These are phyloP conservation scores for Anguilla rostrata DNA, from an alignment of 2,113 vertebrate species.

Conservation along the genomic window DNA sequence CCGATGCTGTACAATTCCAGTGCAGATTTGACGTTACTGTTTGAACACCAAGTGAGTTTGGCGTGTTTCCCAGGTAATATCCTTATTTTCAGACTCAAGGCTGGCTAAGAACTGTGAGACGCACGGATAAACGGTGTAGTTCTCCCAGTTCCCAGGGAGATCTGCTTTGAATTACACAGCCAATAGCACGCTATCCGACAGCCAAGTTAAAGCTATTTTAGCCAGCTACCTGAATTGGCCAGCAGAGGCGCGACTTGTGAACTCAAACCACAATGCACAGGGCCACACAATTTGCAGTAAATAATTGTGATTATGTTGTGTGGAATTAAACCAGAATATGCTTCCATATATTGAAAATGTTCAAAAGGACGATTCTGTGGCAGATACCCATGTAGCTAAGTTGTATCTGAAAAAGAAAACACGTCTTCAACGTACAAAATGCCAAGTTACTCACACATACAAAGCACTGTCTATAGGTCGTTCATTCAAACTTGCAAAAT, in stretches of 20 bases:
- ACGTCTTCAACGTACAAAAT: too few species aligned
- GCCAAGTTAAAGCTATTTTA: background rate
- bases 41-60: background rate
- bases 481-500: too few species aligned
- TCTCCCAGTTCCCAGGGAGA: constrained; percentile 16
- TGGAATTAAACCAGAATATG: background rate
- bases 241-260: constrained; percentile 43
- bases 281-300: background rate
- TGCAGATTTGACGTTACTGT: background rate
- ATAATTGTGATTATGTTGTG: background rate
- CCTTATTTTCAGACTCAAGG: background rate
- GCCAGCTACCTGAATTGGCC: constrained; percentile 26
- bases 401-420: too few species aligned
- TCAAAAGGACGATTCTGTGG: too few species aligned
- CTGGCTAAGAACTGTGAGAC: background rate
- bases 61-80: background rate
- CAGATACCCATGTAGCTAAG: too few species aligned
- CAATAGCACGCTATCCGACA: background rate
- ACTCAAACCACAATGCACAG: constrained; percentile 13
- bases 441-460: too few species aligned
- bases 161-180: background rate
- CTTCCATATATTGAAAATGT: too few species aligned
- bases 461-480: too few species aligned
- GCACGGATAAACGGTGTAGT: background rate
- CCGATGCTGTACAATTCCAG: background rate